Percentiles rank a stretch among this genome's conserved stretches.
Conservation (phyloP, 1,140 invertebrate genomes). For the Drosophila quadrilineata region DNA sequence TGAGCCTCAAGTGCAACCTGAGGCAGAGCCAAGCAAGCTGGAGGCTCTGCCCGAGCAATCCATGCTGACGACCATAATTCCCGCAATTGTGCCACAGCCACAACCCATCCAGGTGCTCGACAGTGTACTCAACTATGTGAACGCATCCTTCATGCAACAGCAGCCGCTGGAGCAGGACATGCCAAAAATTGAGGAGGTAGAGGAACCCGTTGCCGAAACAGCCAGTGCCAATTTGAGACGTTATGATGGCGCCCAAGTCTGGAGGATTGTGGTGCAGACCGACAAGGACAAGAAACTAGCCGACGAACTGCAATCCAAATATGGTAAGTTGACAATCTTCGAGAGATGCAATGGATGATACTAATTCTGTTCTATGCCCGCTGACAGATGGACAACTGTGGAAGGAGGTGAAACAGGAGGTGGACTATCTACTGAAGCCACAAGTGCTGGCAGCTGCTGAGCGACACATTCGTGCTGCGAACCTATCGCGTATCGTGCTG, state of each 20-base stretch:
- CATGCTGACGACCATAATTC: conserved; percentile 68
- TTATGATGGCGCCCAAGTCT: conserved; percentile 84
- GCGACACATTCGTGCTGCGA: conserved; percentile 82
- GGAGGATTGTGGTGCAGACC: conserved; percentile 82
- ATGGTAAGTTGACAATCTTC: too few species aligned
- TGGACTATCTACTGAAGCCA: conserved; percentile 86
- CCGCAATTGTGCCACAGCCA: conserved; percentile 31
- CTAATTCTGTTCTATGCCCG: background rate
- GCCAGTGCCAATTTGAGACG: conserved; percentile 67
- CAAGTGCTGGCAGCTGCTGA: conserved; percentile 83
- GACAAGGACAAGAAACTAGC: conserved; percentile 73
- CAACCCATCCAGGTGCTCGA: conserved; percentile 46
- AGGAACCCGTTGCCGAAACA: conserved; percentile 30
- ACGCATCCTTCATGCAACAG: conserved; percentile 66
- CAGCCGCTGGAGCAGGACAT: conserved; percentile 31
- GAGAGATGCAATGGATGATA: too few species aligned
- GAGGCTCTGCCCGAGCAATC: too few species aligned
- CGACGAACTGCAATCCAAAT: conserved; percentile 76
- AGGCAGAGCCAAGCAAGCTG: background rate
- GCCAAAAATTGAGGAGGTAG: conserved; percentile 23
- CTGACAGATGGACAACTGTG: conserved; percentile 85
- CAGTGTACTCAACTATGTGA: conserved; percentile 77
- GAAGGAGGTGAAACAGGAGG: conserved; percentile 85
- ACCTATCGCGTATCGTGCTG: conserved; percentile 85
- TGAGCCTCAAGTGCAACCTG: background rate